Base-by-base conservation (phyloP, 2,797 vertebrate species). In the Anas bahamensis region DNA sequence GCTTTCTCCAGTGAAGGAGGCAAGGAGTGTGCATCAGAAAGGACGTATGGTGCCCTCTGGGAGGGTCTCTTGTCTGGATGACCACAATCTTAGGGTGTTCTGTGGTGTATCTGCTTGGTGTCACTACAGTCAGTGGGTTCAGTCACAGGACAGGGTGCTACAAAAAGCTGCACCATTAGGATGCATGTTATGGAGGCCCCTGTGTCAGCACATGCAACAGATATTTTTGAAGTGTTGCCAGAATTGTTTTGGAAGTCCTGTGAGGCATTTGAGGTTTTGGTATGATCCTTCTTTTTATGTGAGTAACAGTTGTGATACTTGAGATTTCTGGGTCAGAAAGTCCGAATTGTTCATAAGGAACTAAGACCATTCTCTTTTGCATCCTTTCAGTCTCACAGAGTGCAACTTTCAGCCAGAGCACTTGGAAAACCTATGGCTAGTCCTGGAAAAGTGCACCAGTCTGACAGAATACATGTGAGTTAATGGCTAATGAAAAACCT, bases 391-490 rank as follows among this genome's bases (percentile, higher is more conserved):
- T 57, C 90, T 99, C 5, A 93, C 93, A 28, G 64, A 98, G 44
- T 98, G 98, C 96, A 87, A 44, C 66, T 96, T 99, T 17, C 69
- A 82, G 17, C 95, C 96, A 17, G 77, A 97, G 55, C 95, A 98
- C 16, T 50, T 99, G 50, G 91, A 93, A 61, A 94, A 89, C 59
- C 85, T 99, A 78, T 98, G 98, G 60, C 33, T 50, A 33, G 83
- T 55, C 78, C 85, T 99, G 97, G 92, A 59, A 41, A 93, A 88
- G 41, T 98, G 97, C 96, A 29, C 13, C 18, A 73, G 74, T 65
- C 90, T 95, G 65, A 95, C 96, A 2, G 97, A 98, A 44, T 97
- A 99, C 66, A 97, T 84, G 99, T 99, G 96, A 98, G 99, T 97
- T 70, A 24, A 8, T 4, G 37, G 26, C 44, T 18, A 4, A 15